Evolutionary conservation across 2,888 invertebrate genomes (phyloP).

Genomic region (Horisme vitalbata): DNA sequence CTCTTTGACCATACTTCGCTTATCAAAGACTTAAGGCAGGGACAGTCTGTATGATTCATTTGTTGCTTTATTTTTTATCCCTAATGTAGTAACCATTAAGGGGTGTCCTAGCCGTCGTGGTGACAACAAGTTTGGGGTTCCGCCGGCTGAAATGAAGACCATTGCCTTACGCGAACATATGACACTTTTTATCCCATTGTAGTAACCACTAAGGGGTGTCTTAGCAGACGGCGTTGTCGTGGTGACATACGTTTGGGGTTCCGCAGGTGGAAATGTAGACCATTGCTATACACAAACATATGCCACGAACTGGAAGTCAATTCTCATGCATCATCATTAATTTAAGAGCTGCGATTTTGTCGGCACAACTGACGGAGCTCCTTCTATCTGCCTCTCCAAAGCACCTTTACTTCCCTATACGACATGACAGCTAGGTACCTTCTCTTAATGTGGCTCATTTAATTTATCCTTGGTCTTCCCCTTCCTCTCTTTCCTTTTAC

Average conservation of each 20-base stretch:
- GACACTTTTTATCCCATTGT: slow-evolving; percentile 47
- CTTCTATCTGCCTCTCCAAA: too few species aligned
- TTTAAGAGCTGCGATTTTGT: too few species aligned
- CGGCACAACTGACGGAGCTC: too few species aligned
- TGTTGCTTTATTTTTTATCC: slow-evolving; percentile 43
- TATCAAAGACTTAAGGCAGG: slow-evolving; percentile 64
- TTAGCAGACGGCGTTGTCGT: slow-evolving; percentile 50
- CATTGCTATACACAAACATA: neutral
- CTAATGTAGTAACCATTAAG: slow-evolving; percentile 58
- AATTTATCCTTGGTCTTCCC: too few species aligned
- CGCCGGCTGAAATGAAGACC: neutral
- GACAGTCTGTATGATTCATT: slow-evolving; percentile 68
- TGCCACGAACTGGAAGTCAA: too few species aligned
- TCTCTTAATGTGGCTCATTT: too few species aligned
- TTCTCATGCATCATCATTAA: too few species aligned
- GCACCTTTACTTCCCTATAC: too few species aligned
- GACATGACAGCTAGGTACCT: too few species aligned
- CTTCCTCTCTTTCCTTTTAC: too few species aligned
- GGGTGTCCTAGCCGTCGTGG: slow-evolving; percentile 49
- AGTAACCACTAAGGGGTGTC: slow-evolving; percentile 55
- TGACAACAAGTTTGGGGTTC: slow-evolving; percentile 31
- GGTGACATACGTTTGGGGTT: slow-evolving; percentile 30
- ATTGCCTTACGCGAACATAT: neutral
- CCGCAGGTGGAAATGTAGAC: slow-evolving; percentile 1
- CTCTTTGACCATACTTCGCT: slow-evolving; percentile 36